Percentiles rank a stretch among this genome's conserved stretches.
Conservation (phyloP, 2,888 invertebrate species). For the Acanthosepion pharaonis region DNA sequence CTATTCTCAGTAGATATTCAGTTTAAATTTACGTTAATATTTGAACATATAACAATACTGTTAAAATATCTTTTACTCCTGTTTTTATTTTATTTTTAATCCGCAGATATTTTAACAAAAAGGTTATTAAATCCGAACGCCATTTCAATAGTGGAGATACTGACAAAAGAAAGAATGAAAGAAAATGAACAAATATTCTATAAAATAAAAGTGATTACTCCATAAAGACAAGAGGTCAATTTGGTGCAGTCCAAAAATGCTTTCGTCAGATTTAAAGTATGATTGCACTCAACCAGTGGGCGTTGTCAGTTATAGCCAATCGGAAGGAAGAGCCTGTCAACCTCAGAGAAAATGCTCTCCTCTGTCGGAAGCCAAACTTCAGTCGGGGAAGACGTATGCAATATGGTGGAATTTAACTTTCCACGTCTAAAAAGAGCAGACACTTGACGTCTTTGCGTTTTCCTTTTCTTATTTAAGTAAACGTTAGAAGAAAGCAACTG, state of each 20-base stretch:
- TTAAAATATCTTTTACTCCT: no score
- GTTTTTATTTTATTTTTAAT: no score
- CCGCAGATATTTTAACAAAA: no score
- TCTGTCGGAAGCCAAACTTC: background rate
- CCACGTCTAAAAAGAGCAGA: background rate
- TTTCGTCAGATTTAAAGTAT: background rate
- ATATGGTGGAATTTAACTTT: background rate
- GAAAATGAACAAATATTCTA: background rate
- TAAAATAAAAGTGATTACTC: background rate
- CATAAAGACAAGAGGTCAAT: background rate
- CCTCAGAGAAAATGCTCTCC: background rate
- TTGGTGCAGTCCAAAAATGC: background rate
- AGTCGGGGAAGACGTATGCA: background rate
- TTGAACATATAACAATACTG: no score
- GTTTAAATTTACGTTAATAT: no score
- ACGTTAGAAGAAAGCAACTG: background rate
- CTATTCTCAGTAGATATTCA: no score
- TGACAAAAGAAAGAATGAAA: background rate
- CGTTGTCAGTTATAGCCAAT: background rate
- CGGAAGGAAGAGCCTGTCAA: slow-evolving; percentile 33
- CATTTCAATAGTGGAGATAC: background rate
- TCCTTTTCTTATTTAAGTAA: background rate
- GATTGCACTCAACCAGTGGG: background rate
- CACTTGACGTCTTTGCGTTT: background rate
- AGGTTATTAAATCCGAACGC: no score